A percentile compares a stretch with the other conserved stretches of the same genome.
Conservation (phyloP, 2,113 vertebrate species). For the Motacilla tschutschensis region DNA sequence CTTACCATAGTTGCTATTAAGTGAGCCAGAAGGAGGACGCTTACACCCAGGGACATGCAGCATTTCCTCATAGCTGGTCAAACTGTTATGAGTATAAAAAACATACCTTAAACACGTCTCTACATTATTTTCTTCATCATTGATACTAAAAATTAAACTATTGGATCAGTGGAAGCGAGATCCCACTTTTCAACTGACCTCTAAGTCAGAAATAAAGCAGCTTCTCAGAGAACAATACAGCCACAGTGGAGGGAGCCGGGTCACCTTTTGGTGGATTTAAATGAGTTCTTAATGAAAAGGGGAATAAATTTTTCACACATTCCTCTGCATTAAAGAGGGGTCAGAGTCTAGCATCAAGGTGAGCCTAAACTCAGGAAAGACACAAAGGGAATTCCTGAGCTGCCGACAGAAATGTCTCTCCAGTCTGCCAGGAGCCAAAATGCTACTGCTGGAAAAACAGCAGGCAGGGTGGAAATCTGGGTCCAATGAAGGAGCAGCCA, state of each 20-base stretch:
- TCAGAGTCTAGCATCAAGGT: slow-evolving; percentile 64
- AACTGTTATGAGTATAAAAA: not conserved
- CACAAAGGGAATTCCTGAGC: slow-evolving; percentile 62
- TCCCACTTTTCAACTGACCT: slow-evolving; percentile 12
- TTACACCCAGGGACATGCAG: not conserved
- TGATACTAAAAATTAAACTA: not conserved
- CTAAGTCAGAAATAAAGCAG: slow-evolving; percentile 8
- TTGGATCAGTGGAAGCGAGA: not conserved
- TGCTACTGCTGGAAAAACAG: slow-evolving; percentile 62
- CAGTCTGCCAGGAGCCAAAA: slow-evolving; percentile 60
- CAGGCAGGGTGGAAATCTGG: slow-evolving; percentile 42
- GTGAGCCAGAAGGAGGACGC: not conserved
- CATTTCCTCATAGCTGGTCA: not conserved
- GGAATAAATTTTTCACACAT: slow-evolving; percentile 67
- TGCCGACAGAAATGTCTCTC: slow-evolving; percentile 46
- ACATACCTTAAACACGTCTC: not conserved
- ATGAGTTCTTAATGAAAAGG: slow-evolving; percentile 63
- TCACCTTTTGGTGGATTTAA: slow-evolving; percentile 56
- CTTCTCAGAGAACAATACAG: slow-evolving; percentile 17
- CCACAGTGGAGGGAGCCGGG: not conserved
- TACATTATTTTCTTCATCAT: not conserved
- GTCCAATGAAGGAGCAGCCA: slow-evolving; percentile 47
- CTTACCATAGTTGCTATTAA: slow-evolving; percentile 5
- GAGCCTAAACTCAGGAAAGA: slow-evolving; percentile 50
- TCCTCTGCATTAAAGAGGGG: slow-evolving; percentile 61